Conservation (phyloP, 2,888 invertebrate species). For the Opisthograptis luteolata region DNA sequence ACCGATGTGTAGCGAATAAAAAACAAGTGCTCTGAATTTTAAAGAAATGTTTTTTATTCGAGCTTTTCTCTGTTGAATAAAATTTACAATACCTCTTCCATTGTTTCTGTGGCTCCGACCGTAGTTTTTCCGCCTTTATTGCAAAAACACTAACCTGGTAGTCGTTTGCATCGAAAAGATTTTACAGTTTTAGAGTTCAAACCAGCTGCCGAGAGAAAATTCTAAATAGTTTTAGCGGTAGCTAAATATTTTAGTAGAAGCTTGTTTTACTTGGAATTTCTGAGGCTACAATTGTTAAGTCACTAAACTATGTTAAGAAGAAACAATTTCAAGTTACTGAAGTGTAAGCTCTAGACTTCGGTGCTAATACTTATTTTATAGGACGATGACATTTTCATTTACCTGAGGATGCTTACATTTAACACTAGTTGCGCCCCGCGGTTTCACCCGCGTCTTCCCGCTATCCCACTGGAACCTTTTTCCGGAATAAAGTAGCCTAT, state of each 20-base stretch:
- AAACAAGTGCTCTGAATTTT: conserved; percentile 37
- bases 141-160: no score
- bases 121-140: no score
- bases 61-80: no score
- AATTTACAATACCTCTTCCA: no score
- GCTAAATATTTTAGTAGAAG: conserved; percentile 9
- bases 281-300: neutral
- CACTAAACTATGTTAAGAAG: conserved; percentile 9
- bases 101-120: no score
- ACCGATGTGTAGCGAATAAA: conserved; percentile 43
- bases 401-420: no score
- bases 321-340: conserved; percentile 2
- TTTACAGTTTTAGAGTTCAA: no score
- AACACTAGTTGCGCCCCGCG: no score
- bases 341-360: neutral
- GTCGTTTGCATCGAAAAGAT: no score
- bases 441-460: no score
- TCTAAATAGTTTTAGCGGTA: neutral
- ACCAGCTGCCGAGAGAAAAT: neutral
- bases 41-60: conserved; percentile 18
- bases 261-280: conserved; percentile 5
- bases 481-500: no score
- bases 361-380: neutral
- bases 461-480: no score
- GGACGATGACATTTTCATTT: neutral